A percentile compares a stretch with the other conserved stretches of the same genome.
Conservation (phyloP, 2,113 vertebrate species). For the Pungitius pungitius region DNA sequence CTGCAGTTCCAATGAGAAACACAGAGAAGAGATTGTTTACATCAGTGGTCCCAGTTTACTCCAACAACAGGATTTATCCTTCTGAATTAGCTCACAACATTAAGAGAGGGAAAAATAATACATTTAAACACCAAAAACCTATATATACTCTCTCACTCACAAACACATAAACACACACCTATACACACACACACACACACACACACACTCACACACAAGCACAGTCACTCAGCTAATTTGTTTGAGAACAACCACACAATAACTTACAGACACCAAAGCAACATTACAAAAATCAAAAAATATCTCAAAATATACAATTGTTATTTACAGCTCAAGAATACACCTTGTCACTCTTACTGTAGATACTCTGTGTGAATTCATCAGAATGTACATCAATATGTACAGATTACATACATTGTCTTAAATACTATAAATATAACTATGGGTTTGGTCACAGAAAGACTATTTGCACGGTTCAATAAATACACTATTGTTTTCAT, state of each 20-base stretch:
- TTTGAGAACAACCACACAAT: constrained; percentile 58
- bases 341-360: constrained; percentile 82
- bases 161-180: constrained; percentile 20
- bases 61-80: constrained; percentile 56
- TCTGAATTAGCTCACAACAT: constrained; percentile 72
- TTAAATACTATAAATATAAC: constrained; percentile 85
- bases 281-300: constrained; percentile 83
- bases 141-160: constrained; percentile 63
- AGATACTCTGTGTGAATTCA: constrained; percentile 84
- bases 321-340: constrained; percentile 87
- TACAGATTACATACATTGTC: constrained; percentile 91
- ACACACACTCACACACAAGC: constrained; percentile 28
- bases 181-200: constrained; percentile 4
- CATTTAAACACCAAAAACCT: constrained; percentile 69
- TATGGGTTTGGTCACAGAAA: constrained; percentile 77
- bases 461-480: constrained; percentile 74
- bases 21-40: constrained; percentile 51
- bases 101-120: constrained; percentile 67
- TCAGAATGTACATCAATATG: constrained; percentile 92
- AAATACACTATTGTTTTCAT: constrained; percentile 60
- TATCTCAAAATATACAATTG: constrained; percentile 85
- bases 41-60: constrained; percentile 59
- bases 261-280: constrained; percentile 64
- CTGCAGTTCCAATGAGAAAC: constrained; percentile 55
- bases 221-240: constrained; percentile 44